These are phyloP conservation scores for Knipowitschia caucasica DNA, from an alignment of 2,797 vertebrate genomes.

Conservation along the genomic window DNA sequence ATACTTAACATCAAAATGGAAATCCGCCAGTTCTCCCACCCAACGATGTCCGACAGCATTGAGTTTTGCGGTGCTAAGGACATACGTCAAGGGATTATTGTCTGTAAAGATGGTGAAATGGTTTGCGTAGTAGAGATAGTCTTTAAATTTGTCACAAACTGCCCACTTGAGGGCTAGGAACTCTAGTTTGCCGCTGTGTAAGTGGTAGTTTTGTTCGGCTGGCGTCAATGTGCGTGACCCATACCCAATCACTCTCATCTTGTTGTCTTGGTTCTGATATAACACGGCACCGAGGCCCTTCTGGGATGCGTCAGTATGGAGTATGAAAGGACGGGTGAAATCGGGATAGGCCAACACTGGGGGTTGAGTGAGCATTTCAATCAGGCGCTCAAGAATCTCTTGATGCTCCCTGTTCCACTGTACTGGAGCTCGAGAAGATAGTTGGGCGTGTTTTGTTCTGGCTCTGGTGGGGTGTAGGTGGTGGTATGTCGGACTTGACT, in stretches of 20 bases:
- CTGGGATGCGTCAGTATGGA: conserved; percentile 3
- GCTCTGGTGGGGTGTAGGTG: background rate
- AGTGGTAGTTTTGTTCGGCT: conserved; percentile 9
- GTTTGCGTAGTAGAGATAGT: background rate
- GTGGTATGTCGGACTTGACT: background rate
- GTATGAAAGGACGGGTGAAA: background rate
- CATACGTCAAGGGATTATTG: conserved; percentile 1
- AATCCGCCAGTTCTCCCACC: background rate
- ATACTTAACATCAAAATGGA: background rate
- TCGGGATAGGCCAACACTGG: conserved; percentile 9
- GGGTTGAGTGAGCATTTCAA: background rate
- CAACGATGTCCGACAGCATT: background rate
- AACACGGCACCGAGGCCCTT: conserved; percentile 4
- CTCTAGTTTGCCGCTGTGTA: conserved; percentile 5
- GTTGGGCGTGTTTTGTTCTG: background rate
- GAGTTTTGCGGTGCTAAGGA: conserved; percentile 6
- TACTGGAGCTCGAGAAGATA: background rate
- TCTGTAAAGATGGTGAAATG: too few relatives aligned
- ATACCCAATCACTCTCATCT: conserved; percentile 4
- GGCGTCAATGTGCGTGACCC: conserved; percentile 1
- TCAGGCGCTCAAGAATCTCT: background rate
- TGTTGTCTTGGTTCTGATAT: conserved; percentile 2
- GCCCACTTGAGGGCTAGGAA: conserved; percentile 5
- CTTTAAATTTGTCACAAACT: conserved; percentile 4
- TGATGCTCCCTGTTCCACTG: conserved; percentile 12